Evolutionary conservation across 1,140 invertebrate species (phyloP).

Genomic region (Calosoma granatense): DNA sequence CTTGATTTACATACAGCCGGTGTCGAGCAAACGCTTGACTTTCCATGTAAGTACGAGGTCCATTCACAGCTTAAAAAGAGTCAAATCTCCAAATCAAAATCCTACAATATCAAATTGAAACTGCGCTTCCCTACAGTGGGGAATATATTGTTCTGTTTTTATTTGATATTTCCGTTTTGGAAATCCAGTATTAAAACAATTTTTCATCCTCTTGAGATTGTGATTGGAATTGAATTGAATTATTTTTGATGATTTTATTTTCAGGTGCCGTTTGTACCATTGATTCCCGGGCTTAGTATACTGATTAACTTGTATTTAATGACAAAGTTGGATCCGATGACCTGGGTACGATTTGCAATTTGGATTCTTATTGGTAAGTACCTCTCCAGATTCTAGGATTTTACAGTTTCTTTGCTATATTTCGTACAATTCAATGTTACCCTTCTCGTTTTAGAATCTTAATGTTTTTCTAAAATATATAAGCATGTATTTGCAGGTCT

Average conservation of each 20-base stretch:
- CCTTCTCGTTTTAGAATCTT: neutral
- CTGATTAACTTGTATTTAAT: slow-evolving; percentile 82
- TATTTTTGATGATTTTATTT: slow-evolving; percentile 22
- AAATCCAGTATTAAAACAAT: too few species aligned
- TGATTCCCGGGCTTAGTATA: slow-evolving; percentile 73
- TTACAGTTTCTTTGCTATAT: too few species aligned
- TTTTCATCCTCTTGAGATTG: too few species aligned
- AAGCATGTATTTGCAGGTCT: slow-evolving; percentile 35
- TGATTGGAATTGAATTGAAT: slow-evolving; percentile 6
- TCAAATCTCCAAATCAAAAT: too few species aligned
- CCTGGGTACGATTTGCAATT: slow-evolving; percentile 75
- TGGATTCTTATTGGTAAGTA: slow-evolving; percentile 65
- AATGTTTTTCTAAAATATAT: slow-evolving; percentile 13
- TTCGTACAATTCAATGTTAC: neutral
- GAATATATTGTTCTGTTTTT: too few species aligned
- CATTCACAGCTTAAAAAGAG: neutral
- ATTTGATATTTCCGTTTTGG: too few species aligned
- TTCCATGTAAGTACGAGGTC: slow-evolving; percentile 28
- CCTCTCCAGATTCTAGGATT: slow-evolving; percentile 9
- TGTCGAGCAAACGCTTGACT: slow-evolving; percentile 34
- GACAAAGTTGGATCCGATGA: slow-evolving; percentile 69
- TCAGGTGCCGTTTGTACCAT: slow-evolving; percentile 76
- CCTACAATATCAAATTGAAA: too few species aligned
- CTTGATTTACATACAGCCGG: slow-evolving; percentile 47
- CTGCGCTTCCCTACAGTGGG: too few species aligned